Evolutionary conservation across 2,888 invertebrate species (phyloP), one percentile per base, ranked within the genome.

Genomic region (Gandaritis pyraliata): DNA sequence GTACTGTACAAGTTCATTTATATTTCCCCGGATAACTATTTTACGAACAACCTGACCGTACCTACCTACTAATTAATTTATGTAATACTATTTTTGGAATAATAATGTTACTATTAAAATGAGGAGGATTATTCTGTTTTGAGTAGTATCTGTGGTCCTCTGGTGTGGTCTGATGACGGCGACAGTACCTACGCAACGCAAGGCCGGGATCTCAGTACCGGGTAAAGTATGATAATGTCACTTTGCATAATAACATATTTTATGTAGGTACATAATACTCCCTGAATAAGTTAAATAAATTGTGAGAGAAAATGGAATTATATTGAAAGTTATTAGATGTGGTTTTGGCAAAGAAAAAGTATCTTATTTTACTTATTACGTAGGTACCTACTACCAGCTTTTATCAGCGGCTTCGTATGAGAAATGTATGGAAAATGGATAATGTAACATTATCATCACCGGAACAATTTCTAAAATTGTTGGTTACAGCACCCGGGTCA

Each of bases 211-310:
- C 47, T 33, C 50, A 36, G 54, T 58, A 58, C 46, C 38, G 53
- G 58, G 55, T 64, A 64, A 66, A 66, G 49, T 57, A 66, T 57
- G 63, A 65, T 69, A 66, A 69, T 65, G 64, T 61, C 66, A 65
- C 62, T 69, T 61, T 61, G 62, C 61, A 67, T 67, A 61, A 59
- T 61, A 65, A 61, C 57, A 64, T 64, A 67, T 64, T 63, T 65
- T 62, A 66, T 62, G 45, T n/a, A n/a, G n/a, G n/a, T 61, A 62
- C 52, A 63, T 66, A 58, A 66, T 64, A 63, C 66, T 36, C 18
- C 45, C 54, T 55, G 59, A 61, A 58, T 61, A 63, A 66, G 62
- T 69, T 63, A 51, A 54, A 59, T 62, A 59, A 36, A 59, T 55
- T 63, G 58, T 29, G 23, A 43, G 15, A 38, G 56, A 54, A 50